Conservation (phyloP, 30 jellyfish, hydroid and myxozoan species). For the Cassiopea andromeda region DNA sequence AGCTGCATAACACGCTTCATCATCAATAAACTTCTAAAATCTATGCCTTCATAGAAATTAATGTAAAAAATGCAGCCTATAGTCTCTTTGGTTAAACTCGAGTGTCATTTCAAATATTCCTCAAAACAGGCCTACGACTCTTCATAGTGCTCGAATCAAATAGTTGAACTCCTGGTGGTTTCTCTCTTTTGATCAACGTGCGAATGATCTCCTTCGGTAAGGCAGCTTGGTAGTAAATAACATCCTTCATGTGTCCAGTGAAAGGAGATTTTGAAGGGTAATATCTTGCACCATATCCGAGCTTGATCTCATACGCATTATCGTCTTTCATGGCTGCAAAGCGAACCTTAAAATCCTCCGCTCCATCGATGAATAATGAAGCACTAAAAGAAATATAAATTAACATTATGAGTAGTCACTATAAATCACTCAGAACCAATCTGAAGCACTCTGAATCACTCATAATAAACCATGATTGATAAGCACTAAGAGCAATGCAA, state of each 20-base stretch:
- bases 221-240: conserved; percentile 56
- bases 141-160: background rate
- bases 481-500: too few relatives aligned
- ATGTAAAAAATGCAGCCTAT: too few relatives aligned
- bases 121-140: background rate
- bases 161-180: background rate
- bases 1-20: too few relatives aligned
- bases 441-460: too few relatives aligned
- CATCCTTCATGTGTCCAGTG: conserved; percentile 45
- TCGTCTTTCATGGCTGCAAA: conserved; percentile 37
- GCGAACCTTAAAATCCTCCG: background rate
- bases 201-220: conserved; percentile 25
- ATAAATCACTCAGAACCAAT: too few relatives aligned
- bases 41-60: too few relatives aligned
- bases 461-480: too few relatives aligned
- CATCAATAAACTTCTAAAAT: too few relatives aligned
- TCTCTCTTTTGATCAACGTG: background rate
- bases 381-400: conserved; percentile 21
- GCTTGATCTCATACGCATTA: conserved; percentile 1
- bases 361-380: conserved; percentile 56
- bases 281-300: conserved; percentile 55
- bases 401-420: too few relatives aligned
- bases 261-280: conserved; percentile 51
- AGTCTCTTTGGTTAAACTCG: too few relatives aligned
- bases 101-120: background rate